A percentile compares a stretch with the other conserved stretches of the same genome.
Evolutionary conservation across 2,797 vertebrate genomes (phyloP).

Genomic region (Epinephelus malabaricus): DNA sequence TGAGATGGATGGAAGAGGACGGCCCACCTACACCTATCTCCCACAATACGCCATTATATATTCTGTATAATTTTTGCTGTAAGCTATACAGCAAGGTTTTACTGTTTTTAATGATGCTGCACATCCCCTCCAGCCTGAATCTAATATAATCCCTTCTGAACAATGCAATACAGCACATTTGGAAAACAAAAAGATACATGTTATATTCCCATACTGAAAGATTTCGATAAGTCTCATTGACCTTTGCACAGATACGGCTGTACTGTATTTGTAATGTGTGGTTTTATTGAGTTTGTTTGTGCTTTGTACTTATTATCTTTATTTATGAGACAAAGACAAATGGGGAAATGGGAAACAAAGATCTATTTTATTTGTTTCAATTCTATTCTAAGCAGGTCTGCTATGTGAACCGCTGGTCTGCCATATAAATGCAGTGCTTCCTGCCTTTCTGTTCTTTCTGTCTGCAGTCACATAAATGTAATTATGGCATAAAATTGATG

Average conservation of each 20-base stretch:
- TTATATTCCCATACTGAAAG: not conserved
- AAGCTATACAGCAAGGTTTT: not conserved
- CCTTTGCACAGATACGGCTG: not conserved
- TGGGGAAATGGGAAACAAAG: not conserved
- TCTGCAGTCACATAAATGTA: not conserved
- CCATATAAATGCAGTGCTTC: not conserved
- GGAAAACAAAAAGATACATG: not conserved
- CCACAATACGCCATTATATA: not conserved
- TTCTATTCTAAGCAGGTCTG: not conserved
- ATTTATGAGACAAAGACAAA: not conserved
- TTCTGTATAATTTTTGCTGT: not conserved
- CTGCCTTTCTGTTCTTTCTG: not conserved
- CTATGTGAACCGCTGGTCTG: not conserved
- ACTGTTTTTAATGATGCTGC: not conserved
- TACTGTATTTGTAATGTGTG: not conserved
- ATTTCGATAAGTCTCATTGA: conserved; percentile 2
- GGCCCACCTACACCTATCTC: not conserved
- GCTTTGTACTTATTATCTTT: not conserved
- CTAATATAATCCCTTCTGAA: not conserved
- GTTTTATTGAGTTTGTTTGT: not conserved
- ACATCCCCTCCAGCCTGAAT: not conserved
- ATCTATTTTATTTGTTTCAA: not conserved
- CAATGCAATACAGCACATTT: not conserved
- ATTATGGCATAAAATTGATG: not conserved
- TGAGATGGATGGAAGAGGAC: too few species aligned